phyloP scores from a whole-genome alignment of 2,113 vertebrate species.

The Tragelaphus scriptus region DNA sequence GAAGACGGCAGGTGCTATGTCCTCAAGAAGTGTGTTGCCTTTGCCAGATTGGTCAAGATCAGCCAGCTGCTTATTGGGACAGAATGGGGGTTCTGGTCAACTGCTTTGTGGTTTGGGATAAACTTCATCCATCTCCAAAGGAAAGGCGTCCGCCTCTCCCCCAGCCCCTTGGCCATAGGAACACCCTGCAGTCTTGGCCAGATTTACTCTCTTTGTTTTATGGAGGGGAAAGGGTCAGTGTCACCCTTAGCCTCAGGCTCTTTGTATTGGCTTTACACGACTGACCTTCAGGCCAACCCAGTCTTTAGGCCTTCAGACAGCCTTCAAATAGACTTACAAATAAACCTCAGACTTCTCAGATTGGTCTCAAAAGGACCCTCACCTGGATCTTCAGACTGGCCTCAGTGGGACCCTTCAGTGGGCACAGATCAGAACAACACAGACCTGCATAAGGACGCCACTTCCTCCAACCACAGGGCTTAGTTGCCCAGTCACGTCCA shows the following conservation, averaged over 20 bases:
- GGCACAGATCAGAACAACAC: not conserved
- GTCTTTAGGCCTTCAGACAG: not conserved
- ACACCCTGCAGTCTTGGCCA: not conserved
- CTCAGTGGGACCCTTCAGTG: not conserved
- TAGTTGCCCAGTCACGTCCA: not conserved
- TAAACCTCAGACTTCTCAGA: not conserved
- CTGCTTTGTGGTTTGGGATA: not conserved
- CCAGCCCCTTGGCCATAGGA: not conserved
- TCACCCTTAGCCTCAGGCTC: not conserved
- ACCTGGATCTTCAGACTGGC: not conserved
- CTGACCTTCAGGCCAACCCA: not conserved
- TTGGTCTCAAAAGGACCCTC: not conserved
- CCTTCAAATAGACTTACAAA: conserved; percentile 21
- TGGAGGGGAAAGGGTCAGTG: not conserved
- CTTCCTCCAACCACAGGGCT: not conserved
- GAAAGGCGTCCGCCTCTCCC: not conserved
- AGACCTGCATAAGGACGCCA: not conserved
- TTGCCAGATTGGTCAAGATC: not conserved
- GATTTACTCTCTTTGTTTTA: not conserved
- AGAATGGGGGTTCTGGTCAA: not conserved
- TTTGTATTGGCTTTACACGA: not conserved
- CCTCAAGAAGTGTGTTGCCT: not conserved
- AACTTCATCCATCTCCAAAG: not conserved
- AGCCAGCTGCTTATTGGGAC: not conserved
- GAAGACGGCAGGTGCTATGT: not conserved